phyloP scores from a whole-genome alignment of 2,113 vertebrate species.

The Scatophagus argus region DNA sequence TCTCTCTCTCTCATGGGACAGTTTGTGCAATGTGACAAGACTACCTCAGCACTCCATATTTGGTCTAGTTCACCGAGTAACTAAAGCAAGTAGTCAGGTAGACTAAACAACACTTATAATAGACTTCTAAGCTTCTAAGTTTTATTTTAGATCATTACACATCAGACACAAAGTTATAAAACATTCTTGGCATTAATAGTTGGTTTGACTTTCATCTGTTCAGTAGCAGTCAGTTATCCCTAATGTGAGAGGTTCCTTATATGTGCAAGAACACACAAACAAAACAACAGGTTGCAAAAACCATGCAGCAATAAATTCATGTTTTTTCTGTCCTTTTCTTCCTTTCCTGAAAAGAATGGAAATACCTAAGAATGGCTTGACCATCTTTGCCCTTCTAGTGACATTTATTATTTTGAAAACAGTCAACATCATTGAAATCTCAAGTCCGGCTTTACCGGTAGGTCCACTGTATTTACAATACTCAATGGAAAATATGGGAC shows the following conservation, averaged over 20 bases:
- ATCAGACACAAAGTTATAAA: no score
- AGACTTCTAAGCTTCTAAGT: no score
- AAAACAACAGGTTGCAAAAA: neutral
- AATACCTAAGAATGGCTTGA: slow-evolving; percentile 30
- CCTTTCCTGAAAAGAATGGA: slow-evolving; percentile 66
- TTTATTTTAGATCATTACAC: no score
- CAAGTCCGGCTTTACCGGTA: slow-evolving; percentile 55
- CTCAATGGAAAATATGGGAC: slow-evolving; percentile 12
- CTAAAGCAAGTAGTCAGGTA: no score
- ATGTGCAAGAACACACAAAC: neutral
- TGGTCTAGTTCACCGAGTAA: no score
- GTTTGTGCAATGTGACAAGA: no score
- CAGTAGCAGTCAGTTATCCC: neutral
- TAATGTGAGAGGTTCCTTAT: neutral
- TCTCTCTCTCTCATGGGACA: no score
- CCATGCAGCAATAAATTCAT: neutral
- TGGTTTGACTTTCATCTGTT: neutral
- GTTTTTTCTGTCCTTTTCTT: neutral
- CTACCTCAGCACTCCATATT: no score
- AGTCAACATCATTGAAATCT: slow-evolving; percentile 23
- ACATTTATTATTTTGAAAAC: slow-evolving; percentile 63
- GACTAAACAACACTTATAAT: no score
- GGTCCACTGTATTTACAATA: slow-evolving; percentile 7
- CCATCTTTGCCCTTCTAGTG: slow-evolving; percentile 46
- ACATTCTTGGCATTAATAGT: neutral